Evolutionary conservation across 2,888 invertebrate genomes (phyloP), one percentile per base, ranked within the genome.

Genomic region (Neelides folsomi): DNA sequence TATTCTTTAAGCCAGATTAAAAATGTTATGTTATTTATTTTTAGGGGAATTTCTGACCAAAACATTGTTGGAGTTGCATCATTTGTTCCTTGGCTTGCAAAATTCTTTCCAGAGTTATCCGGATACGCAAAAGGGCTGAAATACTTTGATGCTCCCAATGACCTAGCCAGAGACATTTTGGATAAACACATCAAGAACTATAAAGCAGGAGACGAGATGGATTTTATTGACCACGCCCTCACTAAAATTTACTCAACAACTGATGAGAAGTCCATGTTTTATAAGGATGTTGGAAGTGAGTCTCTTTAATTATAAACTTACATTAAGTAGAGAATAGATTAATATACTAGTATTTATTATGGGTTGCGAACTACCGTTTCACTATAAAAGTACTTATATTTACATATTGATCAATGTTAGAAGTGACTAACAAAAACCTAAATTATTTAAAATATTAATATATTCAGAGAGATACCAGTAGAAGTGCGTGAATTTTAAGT

Each of bases 211-310:
- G 49, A 56, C 15, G 62, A 60, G 35, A 46, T 56, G 8, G 66
- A 66, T 51, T 65, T 66, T 15, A 65, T 65, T 54, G 66, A 66
- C 40, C 58, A 58, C 34, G 57, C 62, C 39, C 55, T 66, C 18
- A 62, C 62, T 7, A 60, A 59, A 56, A 63, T 65, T 27, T 58
- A 60, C 46, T 49, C 42, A 8, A 64, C 60, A 0, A 54, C 40
- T 19, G 59, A 58, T 40, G 52, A 52, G n/a, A 53, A 42, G 9
- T 60, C 60, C 12, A 52, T 59, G 52, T 63, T 63, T 54, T 63
- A 56, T 50, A 52, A 54, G 40, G 49, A 57, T 9, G 12, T 40
- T 15, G 55, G 55, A 37, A 44, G 53, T 53, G 46, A 46, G 53
- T 35, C 27, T 27, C 7, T 27, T 7, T 27, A 27, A 27, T 5